Percentiles rank a stretch among this genome's conserved stretches.
These are phyloP conservation scores for Poecile montanus DNA, from an alignment of 2,797 vertebrate genomes.

Conservation along the genomic window DNA sequence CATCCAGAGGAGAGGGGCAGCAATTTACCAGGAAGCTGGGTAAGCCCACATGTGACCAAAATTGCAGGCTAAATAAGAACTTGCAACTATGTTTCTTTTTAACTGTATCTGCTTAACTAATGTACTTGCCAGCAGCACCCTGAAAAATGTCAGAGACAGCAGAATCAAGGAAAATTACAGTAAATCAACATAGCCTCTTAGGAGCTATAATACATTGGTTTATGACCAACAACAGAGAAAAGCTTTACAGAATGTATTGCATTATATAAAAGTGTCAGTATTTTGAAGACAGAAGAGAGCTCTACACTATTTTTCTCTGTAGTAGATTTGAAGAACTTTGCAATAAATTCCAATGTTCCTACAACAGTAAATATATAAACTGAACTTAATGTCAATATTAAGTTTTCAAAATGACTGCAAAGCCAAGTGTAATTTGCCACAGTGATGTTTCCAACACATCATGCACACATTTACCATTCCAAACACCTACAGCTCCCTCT, in stretches of 20 bases:
- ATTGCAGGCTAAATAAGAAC: background rate
- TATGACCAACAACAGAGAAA: background rate
- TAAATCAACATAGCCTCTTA: background rate
- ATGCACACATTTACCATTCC: background rate
- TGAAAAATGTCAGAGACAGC: background rate
- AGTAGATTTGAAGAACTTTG: background rate
- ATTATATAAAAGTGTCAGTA: background rate
- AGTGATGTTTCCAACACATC: background rate
- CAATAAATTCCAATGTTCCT: background rate
- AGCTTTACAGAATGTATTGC: background rate
- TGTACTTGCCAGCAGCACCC: background rate
- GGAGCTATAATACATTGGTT: background rate
- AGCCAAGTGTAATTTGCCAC: background rate
- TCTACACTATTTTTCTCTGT: background rate
- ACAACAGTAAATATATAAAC: background rate
- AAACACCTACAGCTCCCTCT: background rate
- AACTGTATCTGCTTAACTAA: background rate
- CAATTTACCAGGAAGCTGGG: background rate
- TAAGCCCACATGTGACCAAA: conserved; percentile 14
- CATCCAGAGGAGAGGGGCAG: background rate
- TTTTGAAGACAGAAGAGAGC: background rate
- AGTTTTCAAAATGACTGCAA: background rate
- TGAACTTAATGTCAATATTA: background rate
- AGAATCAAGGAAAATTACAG: conserved; percentile 8
- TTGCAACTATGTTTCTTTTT: background rate